Conservation (phyloP, 2,797 vertebrate species). For the Rostrhamus sociabilis region DNA sequence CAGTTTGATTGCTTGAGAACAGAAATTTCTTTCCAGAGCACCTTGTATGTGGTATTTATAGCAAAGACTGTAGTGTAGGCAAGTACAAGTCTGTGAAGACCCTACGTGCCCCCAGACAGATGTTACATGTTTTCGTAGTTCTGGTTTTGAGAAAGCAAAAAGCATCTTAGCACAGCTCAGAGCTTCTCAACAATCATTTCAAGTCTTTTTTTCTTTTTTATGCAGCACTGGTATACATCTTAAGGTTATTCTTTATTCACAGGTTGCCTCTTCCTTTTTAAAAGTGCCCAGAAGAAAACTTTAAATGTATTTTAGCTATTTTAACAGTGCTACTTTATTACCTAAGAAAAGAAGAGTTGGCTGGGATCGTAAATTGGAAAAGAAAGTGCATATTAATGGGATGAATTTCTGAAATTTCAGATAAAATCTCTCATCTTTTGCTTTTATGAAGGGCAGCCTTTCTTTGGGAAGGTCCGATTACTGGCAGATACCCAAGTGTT, state of each 20-base stretch:
- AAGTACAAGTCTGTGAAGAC: neutral
- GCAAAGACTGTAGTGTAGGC: neutral
- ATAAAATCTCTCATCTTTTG: neutral
- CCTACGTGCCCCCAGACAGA: neutral
- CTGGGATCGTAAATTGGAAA: neutral
- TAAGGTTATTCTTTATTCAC: neutral
- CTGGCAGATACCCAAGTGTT: neutral
- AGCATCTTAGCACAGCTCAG: neutral
- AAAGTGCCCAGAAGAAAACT: neutral
- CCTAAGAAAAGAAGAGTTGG: neutral
- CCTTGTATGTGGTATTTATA: neutral
- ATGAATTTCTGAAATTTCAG: neutral
- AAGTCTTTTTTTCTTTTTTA: neutral
- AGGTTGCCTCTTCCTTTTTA: neutral
- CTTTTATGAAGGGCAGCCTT: constrained; percentile 15
- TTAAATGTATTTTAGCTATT: neutral
- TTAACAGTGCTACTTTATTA: neutral
- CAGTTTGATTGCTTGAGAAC: neutral
- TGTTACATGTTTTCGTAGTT: neutral
- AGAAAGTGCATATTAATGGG: neutral
- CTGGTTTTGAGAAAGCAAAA: neutral
- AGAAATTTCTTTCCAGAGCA: neutral
- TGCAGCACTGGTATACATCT: neutral
- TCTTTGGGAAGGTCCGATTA: neutral
- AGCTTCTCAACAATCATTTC: neutral